phyloP scores from a whole-genome alignment of 2,113 vertebrate genomes.

The Alosa alosa region DNA sequence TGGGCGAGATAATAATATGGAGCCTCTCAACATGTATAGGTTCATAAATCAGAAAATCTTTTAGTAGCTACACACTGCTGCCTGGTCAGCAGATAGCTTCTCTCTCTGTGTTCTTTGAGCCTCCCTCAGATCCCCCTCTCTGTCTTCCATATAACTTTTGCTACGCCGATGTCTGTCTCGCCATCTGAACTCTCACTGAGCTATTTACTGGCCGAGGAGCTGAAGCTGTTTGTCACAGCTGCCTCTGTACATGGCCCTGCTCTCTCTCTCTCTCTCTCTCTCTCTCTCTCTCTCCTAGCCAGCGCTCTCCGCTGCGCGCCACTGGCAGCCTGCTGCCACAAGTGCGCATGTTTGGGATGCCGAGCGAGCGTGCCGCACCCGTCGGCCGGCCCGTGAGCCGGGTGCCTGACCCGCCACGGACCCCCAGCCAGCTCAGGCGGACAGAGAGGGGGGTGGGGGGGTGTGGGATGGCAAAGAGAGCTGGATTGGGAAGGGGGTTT shows the following conservation, averaged over 20 bases:
- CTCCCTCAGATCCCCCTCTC: neutral
- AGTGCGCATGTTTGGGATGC: constrained; percentile 39
- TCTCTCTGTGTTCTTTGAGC: neutral
- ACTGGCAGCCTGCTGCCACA: constrained; percentile 29
- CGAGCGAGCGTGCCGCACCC: constrained; percentile 27
- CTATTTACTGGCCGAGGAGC: neutral
- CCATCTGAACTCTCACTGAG: neutral
- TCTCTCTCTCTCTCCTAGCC: too few relatives aligned
- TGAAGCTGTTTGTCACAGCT: neutral
- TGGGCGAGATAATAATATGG: neutral
- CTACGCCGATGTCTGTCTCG: neutral
- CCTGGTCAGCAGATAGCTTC: neutral
- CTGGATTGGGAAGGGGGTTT: neutral
- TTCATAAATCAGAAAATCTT: neutral
- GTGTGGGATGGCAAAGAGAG: neutral
- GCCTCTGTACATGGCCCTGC: neutral
- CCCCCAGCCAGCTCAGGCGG: neutral
- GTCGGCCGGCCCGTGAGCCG: neutral
- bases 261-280: too few relatives aligned
- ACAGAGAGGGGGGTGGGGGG: neutral
- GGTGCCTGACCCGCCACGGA: neutral
- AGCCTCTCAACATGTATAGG: neutral
- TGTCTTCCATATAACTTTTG: neutral
- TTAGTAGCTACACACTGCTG: neutral
- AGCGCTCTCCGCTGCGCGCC: constrained; percentile 14